phyloP scores from a whole-genome alignment of 2,888 invertebrate genomes.

The Didymodactylos carnosus region DNA sequence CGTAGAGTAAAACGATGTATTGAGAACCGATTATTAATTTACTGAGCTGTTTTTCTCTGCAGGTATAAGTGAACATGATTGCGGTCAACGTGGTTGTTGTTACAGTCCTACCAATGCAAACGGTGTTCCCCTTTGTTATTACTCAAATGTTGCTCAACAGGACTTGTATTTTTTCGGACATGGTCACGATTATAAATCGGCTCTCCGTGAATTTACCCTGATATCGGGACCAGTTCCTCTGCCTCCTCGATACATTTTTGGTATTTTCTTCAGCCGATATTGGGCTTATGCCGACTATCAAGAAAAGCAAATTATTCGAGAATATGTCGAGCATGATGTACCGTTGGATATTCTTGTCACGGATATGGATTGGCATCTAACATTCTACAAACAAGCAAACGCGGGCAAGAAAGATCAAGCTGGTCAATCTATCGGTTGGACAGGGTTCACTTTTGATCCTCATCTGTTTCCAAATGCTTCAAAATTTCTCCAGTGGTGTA shows the following conservation, averaged over 20 bases:
- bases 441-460: not conserved
- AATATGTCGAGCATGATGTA: not conserved
- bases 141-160: not conserved
- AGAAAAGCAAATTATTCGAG: not conserved
- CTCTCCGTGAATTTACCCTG: not conserved
- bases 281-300: not conserved
- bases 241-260: not conserved
- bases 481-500: not conserved
- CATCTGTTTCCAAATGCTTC: not conserved
- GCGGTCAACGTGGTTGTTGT: not conserved
- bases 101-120: not conserved
- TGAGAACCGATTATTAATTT: too few species aligned
- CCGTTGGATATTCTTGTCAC: not conserved
- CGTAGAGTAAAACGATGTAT: too few species aligned
- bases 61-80: not conserved
- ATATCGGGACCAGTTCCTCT: not conserved
- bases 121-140: too few species aligned
- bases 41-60: too few species aligned
- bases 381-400: not conserved
- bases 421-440: not conserved
- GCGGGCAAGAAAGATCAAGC: not conserved
- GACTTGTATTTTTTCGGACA: not conserved
- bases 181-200: not conserved
- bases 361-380: not conserved
- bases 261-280: not conserved